Evolutionary conservation across 2,113 vertebrate genomes (phyloP), one percentile per base, ranked within the genome.

Genomic region (Channa maculata): DNA sequence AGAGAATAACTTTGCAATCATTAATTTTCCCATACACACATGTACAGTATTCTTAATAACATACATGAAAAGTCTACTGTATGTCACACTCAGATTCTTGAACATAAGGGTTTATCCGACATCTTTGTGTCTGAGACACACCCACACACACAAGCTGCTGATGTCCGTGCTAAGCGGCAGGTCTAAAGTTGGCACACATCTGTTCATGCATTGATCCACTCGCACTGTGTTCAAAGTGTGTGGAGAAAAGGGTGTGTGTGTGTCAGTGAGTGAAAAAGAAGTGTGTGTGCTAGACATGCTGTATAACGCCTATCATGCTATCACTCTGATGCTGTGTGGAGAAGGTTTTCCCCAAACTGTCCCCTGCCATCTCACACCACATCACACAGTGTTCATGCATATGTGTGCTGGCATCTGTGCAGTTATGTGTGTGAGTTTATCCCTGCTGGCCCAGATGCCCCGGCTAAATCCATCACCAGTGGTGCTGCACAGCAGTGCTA

Each of bases 181-280:
- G 66, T 81, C 59, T 72, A 8, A 49, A 75, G 82, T 85, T 87
- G 90, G 64, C 83, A 87, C 85, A 83, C 92, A 88, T 86, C 86
- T 85, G 53, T 92, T 91, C 92, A 84, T 69, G 77, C 89, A 96
- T 95, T 93, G 95, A 96, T 96, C 91, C 65, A 67, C 36, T 58
- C 1, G 52, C 76, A 75, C 62, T 15, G 60, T 63, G 74, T 67
- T 41, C 14, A 45, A 58, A 69, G 24, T 51, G 36, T 78, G 59
- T 66, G n/a, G n/a, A n/a, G n/a, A n/a, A n/a, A n/a, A 24, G 24
- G 24, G 58, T 39, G 49, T 49, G 52, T 57, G 33, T 13, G 57
- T 9, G 55, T 1, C 36, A n/a, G 64, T 51, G 50, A 75, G 62
- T 74, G 36, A 41, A 41, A 41, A 41, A 53, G 65, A 9, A 36